Evolutionary conservation across 2,797 vertebrate genomes (phyloP), one percentile per base, ranked within the genome.

Genomic region (Anguilla pacifica): DNA sequence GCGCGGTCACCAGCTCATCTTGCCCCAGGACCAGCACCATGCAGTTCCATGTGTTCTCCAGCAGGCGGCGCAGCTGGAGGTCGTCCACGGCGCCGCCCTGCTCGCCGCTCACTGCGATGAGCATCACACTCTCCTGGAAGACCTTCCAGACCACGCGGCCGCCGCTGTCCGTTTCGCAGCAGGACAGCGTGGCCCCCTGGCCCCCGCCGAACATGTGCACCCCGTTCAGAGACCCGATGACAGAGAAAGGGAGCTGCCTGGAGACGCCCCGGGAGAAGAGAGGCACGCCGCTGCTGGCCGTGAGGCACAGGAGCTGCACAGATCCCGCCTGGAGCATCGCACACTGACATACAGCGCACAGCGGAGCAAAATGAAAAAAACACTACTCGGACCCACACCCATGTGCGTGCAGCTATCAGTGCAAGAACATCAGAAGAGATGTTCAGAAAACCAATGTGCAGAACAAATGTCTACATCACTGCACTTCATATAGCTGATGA

Each of bases 161-260:
- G 31, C 97, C 96, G 0, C 87, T 90, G 39, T 96, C 95, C 0
- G 97, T 98, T 91, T 95, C 94, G 39, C 97, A 96, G 88, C 94
- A 93, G 83, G 93, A 95, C 91, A 98, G 87, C 46, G 93, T 88
- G 0, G 94, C 97, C 11, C 95, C 96, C 88, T 98, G 97, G 43
- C 97, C 97, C 0, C 93, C 96, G 6, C 97, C 97, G n/a, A 99
- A 99, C 98, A 98, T 98, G 93, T 99, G 98, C 1, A 98, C 98
- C 0, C 97, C 98, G 19, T 98, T 98, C 67, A 98, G 93, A 9
- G 98, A 98, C 72, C 98, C 97, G 64, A 98, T 97, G 89, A 98
- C 93, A 0, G 98, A 97, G 93, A 98, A 98, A 0, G 97, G 97
- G 51, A 98, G 96, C 94, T 97, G 96, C 35, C 93, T 95, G 83